phyloP scores from a whole-genome alignment of 2,888 invertebrate species.

The Parnassius orleans region DNA sequence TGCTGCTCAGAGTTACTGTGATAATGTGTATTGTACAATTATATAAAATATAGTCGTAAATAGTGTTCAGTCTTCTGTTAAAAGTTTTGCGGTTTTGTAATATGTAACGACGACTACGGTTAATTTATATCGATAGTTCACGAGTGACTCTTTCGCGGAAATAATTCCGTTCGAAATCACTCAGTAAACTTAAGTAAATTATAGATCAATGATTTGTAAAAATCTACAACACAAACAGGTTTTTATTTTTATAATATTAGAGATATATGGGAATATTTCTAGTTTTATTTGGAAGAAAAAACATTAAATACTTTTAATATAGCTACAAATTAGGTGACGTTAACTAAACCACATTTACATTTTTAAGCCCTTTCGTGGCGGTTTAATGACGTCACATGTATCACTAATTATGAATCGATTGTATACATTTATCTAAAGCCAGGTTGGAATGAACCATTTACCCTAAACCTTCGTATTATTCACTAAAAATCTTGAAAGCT shows the following conservation, averaged over 20 bases:
- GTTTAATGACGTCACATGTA: constrained; percentile 33
- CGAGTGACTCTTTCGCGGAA: constrained; percentile 33
- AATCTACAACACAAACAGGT: constrained; percentile 22
- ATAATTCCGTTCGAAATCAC: constrained; percentile 30
- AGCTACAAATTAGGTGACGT: constrained; percentile 50
- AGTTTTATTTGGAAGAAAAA: constrained; percentile 45
- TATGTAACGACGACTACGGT: constrained; percentile 46
- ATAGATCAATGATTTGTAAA: constrained; percentile 4
- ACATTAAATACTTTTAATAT: constrained; percentile 47
- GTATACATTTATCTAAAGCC: constrained; percentile 81
- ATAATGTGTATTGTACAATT: constrained; percentile 69
- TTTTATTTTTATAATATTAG: constrained; percentile 16
- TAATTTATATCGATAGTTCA: constrained; percentile 39
- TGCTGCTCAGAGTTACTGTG: constrained; percentile 49
- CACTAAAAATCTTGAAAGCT: constrained; percentile 79
- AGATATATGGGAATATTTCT: constrained; percentile 46
- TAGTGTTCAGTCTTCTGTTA: constrained; percentile 78
- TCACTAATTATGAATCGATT: constrained; percentile 59
- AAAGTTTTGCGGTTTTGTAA: constrained; percentile 53
- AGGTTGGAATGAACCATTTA: constrained; percentile 72
- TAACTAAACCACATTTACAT: constrained; percentile 62
- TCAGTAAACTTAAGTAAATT: constrained; percentile 7
- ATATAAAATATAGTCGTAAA: constrained; percentile 78
- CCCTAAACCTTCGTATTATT: constrained; percentile 72
- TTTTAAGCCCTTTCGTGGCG: constrained; percentile 42